Conservation (phyloP, 1,140 invertebrate species). For the Trichoplusia ni region DNA sequence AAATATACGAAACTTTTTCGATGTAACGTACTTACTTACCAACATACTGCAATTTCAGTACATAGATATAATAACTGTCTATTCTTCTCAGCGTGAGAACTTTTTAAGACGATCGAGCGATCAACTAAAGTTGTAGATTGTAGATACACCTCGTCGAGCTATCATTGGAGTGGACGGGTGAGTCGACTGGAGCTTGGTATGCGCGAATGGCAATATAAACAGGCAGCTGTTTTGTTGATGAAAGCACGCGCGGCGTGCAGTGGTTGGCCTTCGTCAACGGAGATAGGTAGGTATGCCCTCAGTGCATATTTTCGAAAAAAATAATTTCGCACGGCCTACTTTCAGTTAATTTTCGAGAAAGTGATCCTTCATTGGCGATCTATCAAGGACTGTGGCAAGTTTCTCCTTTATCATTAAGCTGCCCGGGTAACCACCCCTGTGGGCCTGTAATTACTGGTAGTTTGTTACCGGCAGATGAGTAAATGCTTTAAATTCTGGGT, state of each 20-base stretch:
- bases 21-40: neutral
- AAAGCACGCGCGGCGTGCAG: conserved; percentile 47
- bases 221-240: conserved; percentile 53
- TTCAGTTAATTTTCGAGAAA: conserved; percentile 77
- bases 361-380: conserved; percentile 71
- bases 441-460: conserved; percentile 67
- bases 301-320: conserved; percentile 55
- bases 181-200: conserved; percentile 44
- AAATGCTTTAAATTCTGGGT: conserved; percentile 75
- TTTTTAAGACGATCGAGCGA: neutral
- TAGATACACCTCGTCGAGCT: conserved; percentile 4
- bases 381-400: conserved; percentile 58
- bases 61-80: too few species aligned
- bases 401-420: conserved; percentile 58
- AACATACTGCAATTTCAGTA: neutral
- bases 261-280: conserved; percentile 52
- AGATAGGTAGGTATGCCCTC: conserved; percentile 52
- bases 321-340: conserved; percentile 70
- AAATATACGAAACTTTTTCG: neutral
- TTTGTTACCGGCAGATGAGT: conserved; percentile 77
- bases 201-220: conserved; percentile 56
- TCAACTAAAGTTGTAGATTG: neutral
- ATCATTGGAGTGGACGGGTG: conserved; percentile 52
- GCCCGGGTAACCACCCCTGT: conserved; percentile 51
- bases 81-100: neutral